These are phyloP conservation scores for Acanthurus lineatus DNA, from an alignment of 2,797 vertebrate genomes.

Conservation along the genomic window DNA sequence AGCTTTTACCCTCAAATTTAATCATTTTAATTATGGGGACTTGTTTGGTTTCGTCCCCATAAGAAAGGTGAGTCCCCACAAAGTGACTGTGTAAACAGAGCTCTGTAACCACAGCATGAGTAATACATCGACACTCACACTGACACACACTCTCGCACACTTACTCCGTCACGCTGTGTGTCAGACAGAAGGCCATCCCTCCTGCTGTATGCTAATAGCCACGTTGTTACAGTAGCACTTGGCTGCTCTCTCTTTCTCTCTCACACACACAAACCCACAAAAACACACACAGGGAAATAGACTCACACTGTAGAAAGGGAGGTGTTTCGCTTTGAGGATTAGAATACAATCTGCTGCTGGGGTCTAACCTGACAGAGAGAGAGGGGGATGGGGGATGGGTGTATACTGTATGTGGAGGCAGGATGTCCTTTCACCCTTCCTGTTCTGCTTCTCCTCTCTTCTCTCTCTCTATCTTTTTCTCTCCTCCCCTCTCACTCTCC, in stretches of 20 bases:
- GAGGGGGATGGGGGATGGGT: conserved; percentile 55
- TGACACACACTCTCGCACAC: not conserved
- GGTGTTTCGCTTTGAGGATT: conserved; percentile 73
- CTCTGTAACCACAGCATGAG: too few species aligned
- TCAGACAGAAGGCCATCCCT: conserved; percentile 57
- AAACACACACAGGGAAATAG: not conserved
- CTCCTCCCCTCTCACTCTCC: not conserved
- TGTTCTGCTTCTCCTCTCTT: conserved; percentile 23
- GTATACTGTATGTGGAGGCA: conserved; percentile 27
- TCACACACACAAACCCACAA: conserved; percentile 1
- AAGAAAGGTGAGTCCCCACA: too few species aligned
- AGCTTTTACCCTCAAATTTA: too few species aligned
- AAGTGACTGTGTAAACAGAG: too few species aligned
- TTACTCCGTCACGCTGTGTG: conserved; percentile 48
- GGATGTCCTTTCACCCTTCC: conserved; percentile 53
- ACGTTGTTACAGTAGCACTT: conserved; percentile 46
- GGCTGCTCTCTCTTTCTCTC: not conserved
- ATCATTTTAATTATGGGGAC: too few species aligned
- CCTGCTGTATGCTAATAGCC: conserved; percentile 62
- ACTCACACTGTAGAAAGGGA: conserved; percentile 29
- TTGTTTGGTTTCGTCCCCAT: too few species aligned
- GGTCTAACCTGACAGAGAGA: conserved; percentile 58
- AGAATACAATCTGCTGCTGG: conserved; percentile 61
- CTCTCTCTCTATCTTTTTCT: conserved; percentile 10
- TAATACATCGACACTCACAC: not conserved